Conservation (phyloP, 2,113 vertebrate genomes). For the Eubucco bourcierii region DNA sequence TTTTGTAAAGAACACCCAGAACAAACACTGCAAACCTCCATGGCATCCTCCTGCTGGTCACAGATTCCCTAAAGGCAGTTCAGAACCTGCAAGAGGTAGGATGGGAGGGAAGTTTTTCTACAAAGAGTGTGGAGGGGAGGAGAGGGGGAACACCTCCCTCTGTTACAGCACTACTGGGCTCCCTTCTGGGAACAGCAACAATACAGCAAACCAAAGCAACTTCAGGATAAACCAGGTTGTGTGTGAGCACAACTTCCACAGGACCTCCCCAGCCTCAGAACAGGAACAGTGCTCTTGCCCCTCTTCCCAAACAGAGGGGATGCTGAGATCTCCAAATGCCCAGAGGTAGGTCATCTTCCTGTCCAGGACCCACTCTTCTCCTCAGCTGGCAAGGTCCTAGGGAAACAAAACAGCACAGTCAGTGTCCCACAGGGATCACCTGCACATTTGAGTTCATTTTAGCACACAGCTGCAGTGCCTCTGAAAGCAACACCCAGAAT, state of each 20-base stretch:
- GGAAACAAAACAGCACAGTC: neutral
- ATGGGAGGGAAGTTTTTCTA: neutral
- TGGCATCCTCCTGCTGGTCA: neutral
- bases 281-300: neutral
- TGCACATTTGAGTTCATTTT: neutral
- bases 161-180: neutral
- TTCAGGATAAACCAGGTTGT: neutral
- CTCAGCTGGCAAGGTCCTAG: neutral
- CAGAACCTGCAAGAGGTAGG: neutral
- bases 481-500: neutral
- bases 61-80: neutral
- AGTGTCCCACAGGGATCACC: neutral
- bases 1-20: slow-evolving; percentile 22
- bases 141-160: neutral
- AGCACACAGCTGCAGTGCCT: neutral
- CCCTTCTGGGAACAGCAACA: neutral
- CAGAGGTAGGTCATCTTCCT: neutral
- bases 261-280: neutral
- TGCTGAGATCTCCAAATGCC: neutral
- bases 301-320: neutral
- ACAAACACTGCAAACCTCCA: slow-evolving; percentile 6
- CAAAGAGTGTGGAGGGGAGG: neutral
- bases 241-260: neutral
- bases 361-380: neutral
- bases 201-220: neutral